phyloP scores from a whole-genome alignment of 2,797 vertebrate genomes.

The Siniperca scherzeri region DNA sequence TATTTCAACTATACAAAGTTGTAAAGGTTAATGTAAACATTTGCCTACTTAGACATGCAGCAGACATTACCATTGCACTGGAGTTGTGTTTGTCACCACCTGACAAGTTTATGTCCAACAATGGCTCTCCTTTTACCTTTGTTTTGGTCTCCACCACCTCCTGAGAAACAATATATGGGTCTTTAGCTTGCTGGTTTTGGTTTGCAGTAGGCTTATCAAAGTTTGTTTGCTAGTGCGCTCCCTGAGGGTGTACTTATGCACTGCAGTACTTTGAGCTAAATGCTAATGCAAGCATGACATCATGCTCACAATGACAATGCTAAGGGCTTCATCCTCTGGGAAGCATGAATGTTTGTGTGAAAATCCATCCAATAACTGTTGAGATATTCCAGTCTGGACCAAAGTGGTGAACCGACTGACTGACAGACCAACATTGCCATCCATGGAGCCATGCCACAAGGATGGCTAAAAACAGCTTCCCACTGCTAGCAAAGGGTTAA shows the following conservation, averaged over 20 bases:
- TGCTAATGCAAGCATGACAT: neutral
- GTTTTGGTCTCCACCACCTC: conserved; percentile 2
- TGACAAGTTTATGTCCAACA: neutral
- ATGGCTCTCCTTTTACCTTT: neutral
- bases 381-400: neutral
- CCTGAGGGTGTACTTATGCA: neutral
- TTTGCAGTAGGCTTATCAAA: neutral
- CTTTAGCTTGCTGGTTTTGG: neutral
- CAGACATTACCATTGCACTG: neutral
- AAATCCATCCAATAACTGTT: neutral
- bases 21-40: conserved; percentile 5
- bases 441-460: neutral
- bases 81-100: neutral
- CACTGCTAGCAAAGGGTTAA: neutral
- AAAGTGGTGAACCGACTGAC: neutral
- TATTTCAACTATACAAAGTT: neutral
- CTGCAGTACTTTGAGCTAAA: neutral
- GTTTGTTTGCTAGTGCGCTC: neutral
- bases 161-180: neutral
- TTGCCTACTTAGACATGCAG: neutral
- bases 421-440: neutral
- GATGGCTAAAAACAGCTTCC: conserved; percentile 9
- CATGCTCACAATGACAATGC: neutral
- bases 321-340: neutral
- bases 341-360: neutral